phyloP scores from a whole-genome alignment of 35 echinoderm and acorn worm genomes.

The Ophioderma brevispina region DNA sequence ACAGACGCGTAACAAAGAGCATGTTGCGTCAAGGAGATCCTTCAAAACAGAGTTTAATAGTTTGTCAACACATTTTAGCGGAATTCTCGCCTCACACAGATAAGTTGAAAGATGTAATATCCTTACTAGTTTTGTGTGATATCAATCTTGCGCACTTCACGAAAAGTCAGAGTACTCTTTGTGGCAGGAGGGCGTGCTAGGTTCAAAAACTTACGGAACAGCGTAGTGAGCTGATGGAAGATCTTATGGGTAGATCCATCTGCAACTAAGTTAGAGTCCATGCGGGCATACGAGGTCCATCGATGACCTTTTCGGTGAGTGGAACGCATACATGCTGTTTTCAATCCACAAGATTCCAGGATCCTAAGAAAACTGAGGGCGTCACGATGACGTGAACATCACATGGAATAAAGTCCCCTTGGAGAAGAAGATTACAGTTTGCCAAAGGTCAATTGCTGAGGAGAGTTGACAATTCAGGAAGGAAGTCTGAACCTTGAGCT shows the following conservation, averaged over 20 bases:
- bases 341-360: slow-evolving; percentile 24
- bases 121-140: no score
- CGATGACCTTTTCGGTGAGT: slow-evolving; percentile 37
- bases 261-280: not conserved
- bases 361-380: slow-evolving; percentile 10
- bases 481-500: not conserved
- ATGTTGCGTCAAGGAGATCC: slow-evolving; percentile 30
- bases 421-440: not conserved
- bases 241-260: not conserved
- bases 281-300: not conserved
- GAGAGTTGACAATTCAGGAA: slow-evolving; percentile 33
- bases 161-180: not conserved
- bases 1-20: not conserved
- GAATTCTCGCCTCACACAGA: not conserved
- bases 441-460: not conserved
- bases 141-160: not conserved
- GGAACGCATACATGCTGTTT: slow-evolving; percentile 29
- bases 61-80: not conserved
- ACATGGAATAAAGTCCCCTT: slow-evolving; percentile 57
- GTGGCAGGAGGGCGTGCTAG: not conserved
- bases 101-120: no score
- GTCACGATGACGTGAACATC: not conserved
- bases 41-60: slow-evolving; percentile 7
- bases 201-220: not conserved
- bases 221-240: slow-evolving; percentile 48